Evolutionary conservation across 2,113 vertebrate genomes (phyloP), one percentile per base, ranked within the genome.

Genomic region (Fregata magnificens): DNA sequence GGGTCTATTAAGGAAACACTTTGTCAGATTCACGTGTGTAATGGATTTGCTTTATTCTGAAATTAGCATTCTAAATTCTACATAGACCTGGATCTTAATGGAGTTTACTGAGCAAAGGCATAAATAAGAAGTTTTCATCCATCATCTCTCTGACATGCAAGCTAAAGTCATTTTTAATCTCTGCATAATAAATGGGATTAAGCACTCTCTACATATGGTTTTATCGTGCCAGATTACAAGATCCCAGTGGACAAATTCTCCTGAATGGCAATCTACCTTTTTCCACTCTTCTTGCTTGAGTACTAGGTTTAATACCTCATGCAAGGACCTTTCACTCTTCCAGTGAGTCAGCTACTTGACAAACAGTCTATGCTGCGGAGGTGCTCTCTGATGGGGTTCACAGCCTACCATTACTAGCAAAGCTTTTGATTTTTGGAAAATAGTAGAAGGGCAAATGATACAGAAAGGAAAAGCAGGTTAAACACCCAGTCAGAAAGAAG

Each of bases 91-190:
- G 73, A 86, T 45, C 49, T 91, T 92, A 93, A 91, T 59, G 89
- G 82, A 92, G 73, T 95, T 97, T 96, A 89, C 67, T 66, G 86
- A 86, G 58, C 65, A 96, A 96, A 96, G 45, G 87, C 55, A 77
- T 80, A 95, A 87, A 87, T 72, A 80, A 95, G 91, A 91, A 66
- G 58, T 72, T 93, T 93, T 73, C 94, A 97, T 92, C 92, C 83
- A 88, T 96, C 91, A 97, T 93, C 67, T 70, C 49, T 34, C 77
- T 91, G 94, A 97, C 87, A 93, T 16, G 11, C 82, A 77, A 81
- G 61, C 63, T 92, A 59, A 95, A 97, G 91, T 88, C 87, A 91
- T 89, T 95, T 95, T 91, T 95, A 95, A 96, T 86, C 91, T 91
- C 82, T 70, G 89, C 78, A 94, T 93, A 96, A 96, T 74, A 93